phyloP scores from a whole-genome alignment of 2,797 vertebrate species.

The Heteromormyrus szaboi region DNA sequence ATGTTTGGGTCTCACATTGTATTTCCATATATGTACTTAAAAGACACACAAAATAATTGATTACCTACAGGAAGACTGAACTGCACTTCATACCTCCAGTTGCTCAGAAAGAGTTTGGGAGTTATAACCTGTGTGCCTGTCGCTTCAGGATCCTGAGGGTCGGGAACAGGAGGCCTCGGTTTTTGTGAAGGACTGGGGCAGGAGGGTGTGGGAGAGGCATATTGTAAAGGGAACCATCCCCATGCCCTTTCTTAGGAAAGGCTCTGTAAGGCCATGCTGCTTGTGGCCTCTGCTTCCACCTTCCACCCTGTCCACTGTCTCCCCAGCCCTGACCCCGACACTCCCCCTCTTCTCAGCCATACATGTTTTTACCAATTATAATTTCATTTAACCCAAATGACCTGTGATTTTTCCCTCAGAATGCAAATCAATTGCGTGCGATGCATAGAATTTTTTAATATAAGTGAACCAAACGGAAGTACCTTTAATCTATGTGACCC shows the following conservation, averaged over 20 bases:
- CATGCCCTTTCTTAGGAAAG: constrained; percentile 65
- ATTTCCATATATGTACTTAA: not conserved
- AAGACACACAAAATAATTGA: not conserved
- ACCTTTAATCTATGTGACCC: not conserved
- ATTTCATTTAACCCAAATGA: not conserved
- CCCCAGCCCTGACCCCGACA: not conserved
- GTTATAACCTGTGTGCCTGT: constrained; percentile 34
- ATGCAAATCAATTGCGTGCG: not conserved
- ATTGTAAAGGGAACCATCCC: constrained; percentile 72
- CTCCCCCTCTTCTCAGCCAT: not conserved
- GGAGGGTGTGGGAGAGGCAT: constrained; percentile 68
- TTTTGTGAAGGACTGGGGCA: constrained; percentile 72
- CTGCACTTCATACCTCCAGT: constrained; percentile 32
- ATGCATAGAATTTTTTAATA: constrained; percentile 20
- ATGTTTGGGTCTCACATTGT: not conserved
- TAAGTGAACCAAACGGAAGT: not conserved
- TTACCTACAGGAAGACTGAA: not conserved
- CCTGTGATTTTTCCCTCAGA: not conserved
- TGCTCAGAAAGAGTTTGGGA: constrained; percentile 19
- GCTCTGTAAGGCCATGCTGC: constrained; percentile 59
- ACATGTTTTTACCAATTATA: not conserved
- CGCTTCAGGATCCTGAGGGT: constrained; percentile 62
- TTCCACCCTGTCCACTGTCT: constrained; percentile 35
- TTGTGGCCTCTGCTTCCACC: constrained; percentile 24
- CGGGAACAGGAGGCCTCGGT: constrained; percentile 55